A percentile compares a stretch with the other conserved stretches of the same genome.
These are phyloP conservation scores for Perizoma flavofasciatum DNA, from an alignment of 2,888 invertebrate species.

Conservation along the genomic window DNA sequence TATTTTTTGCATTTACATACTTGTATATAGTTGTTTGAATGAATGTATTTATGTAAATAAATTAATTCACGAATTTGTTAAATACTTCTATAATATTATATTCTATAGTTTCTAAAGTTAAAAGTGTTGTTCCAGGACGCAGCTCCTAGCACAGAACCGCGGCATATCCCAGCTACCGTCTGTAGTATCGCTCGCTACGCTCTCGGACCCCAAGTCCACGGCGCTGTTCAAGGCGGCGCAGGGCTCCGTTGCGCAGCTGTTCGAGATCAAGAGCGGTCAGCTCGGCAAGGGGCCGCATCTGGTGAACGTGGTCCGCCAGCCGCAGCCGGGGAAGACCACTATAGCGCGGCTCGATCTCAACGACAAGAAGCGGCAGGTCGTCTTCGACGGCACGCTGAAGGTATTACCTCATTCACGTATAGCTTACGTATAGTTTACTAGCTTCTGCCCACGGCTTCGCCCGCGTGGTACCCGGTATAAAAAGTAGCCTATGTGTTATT, in stretches of 20 bases:
- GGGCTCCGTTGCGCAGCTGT: slow-evolving; percentile 68
- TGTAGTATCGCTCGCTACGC: slow-evolving; percentile 66
- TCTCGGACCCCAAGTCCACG: slow-evolving; percentile 57
- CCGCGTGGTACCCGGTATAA: no score
- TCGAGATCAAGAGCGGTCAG: slow-evolving; percentile 72
- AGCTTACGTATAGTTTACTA: not conserved
- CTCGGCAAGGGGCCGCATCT: slow-evolving; percentile 71
- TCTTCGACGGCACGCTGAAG: slow-evolving; percentile 46
- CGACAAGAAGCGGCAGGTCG: slow-evolving; percentile 60
- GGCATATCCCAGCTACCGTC: slow-evolving; percentile 53
- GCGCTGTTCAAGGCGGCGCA: slow-evolving; percentile 63
- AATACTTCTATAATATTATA: no score
- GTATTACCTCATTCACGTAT: not conserved
- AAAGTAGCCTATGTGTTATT: no score
- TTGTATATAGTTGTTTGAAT: no score
- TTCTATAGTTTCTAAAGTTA: not conserved
- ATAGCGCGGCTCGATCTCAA: slow-evolving; percentile 55
- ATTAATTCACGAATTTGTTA: no score
- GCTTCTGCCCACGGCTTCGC: no score
- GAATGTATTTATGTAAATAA: no score
- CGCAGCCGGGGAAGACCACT: slow-evolving; percentile 59
- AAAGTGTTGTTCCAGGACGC: slow-evolving; percentile 45
- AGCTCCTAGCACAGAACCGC: slow-evolving; percentile 61
- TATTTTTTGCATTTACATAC: no score
- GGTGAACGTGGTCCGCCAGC: slow-evolving; percentile 72